Base-by-base conservation (phyloP, 2,113 vertebrate species). In the Fregetta grallaria region DNA sequence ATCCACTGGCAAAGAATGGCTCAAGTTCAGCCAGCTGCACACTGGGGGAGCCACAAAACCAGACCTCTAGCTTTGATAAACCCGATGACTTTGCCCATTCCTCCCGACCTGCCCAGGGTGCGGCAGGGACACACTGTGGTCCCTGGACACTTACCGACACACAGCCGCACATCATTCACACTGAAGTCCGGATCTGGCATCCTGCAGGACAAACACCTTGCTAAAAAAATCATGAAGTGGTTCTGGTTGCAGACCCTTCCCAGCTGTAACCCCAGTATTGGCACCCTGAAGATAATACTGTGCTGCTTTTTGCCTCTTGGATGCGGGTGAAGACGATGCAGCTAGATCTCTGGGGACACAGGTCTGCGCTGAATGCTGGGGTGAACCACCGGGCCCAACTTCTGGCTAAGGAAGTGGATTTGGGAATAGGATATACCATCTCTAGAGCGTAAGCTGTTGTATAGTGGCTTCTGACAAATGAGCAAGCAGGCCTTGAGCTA, bases 161-260 rank as follows among this genome's bases (percentile, higher is more conserved):
- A 99, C 88, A 99, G 97, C 92, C 99, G 99, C 75, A 99, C 99
- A 73, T 99, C 99, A 45, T 99, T 99, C 97, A 99, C 99, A 47
- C 99, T 99, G 95, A 99, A 99, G 96, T 99, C 99, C 4, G 99
- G 96, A 93, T 99, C 99, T 10, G 99, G 99, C 99, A 99, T 99
- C 97, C 99, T 99, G 98, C 59, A 93, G 96, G 96, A 97, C 70
- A 97, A 97, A 98, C 26, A 97, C 15, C 50, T 79, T 34, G 84
- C 77, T 97, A 52, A 92, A 72, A 52, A 87, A 61, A 40, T 10
- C 58, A 76, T 1, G 12, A 17, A 32, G 72, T 13, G 15, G 36
- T 67, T 38, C 65, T 36, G 45, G 13, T 26, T 63, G 30, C 53
- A 44, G 36, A 36, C 12, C 32, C 44, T 42, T 44, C 61, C 75